Evolutionary conservation across 2,113 vertebrate species (phyloP), one percentile per base, ranked within the genome.

Genomic region (Crotophaga sulcirostris): DNA sequence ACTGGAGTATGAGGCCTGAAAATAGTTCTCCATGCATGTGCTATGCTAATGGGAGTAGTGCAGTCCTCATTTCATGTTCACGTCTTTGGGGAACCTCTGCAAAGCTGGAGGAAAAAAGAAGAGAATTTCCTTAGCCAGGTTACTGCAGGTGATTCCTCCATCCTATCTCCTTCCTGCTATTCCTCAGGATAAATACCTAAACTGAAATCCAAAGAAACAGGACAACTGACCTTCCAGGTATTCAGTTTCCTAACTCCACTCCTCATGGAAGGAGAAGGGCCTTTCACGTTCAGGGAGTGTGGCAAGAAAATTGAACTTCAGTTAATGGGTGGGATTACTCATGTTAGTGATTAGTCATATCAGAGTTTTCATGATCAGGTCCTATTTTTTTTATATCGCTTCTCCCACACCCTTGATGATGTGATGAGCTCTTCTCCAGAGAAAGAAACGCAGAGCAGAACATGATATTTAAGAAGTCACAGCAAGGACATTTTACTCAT

Each of bases 341-440:
- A 63, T 66, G 31, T 52, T 33, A 54, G 29, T 80, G 67, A 85
- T 82, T 93, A 89, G 40, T 89, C 81, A 84, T 13, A 83, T 52
- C 33, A 91, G n/a, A 78, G 19, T 87, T 95, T 82, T 90, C 66
- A 93, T 77, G 38, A 94, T 83, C 70, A 88, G 59, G 26, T 40
- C 34, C 31, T 60, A 40, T 24, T 67, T 87, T 90, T 45, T 83
- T 87, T 47, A 34, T 77, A 59, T 29, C 83, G 51, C 62, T 92
- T 91, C 58, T 15, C 40, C 60, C 70, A 80, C 40, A 89, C 9
- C 7, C n/a, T 76, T 38, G 42, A 67, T 49, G n/a, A 94, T 89
- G 13, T 25, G 78, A 86, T 0, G 2, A 93, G 54, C 51, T 69
- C 63, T 89, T 76, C 66, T 87, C 64, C 58, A 55, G 72, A 42